A percentile compares a stretch with the other conserved stretches of the same genome.
phyloP scores from a whole-genome alignment of 2,113 vertebrate species.

The Hypanus sabinus region DNA sequence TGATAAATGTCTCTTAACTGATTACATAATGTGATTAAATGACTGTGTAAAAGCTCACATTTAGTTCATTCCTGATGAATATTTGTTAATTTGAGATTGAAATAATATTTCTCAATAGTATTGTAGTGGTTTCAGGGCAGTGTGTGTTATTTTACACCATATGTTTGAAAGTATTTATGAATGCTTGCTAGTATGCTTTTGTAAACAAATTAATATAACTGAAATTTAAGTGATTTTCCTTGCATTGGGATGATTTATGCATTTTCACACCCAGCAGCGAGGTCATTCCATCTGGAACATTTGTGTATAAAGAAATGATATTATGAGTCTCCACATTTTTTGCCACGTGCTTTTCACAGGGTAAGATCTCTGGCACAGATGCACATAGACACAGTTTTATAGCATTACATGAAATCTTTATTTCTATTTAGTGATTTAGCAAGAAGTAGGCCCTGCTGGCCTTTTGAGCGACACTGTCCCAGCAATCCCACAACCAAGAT shows the following conservation, averaged over 20 bases:
- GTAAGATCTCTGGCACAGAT: neutral
- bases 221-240: neutral
- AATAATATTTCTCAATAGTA: neutral
- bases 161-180: neutral
- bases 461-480: too few species aligned
- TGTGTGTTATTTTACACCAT: neutral
- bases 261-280: neutral
- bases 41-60: too few species aligned
- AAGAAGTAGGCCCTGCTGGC: too few species aligned
- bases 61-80: neutral
- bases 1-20: neutral
- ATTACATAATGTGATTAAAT: neutral
- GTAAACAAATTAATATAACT: neutral
- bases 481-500: too few species aligned
- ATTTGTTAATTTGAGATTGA: neutral
- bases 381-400: neutral
- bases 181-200: conserved; percentile 9
- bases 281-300: neutral
- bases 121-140: neutral
- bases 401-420: neutral
- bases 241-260: neutral
- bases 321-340: neutral
- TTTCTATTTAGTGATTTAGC: too few species aligned
- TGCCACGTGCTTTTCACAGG: neutral
- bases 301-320: neutral